Evolutionary conservation across 2,888 invertebrate species (phyloP), one percentile per base, ranked within the genome.

Genomic region (Bimastos eiseni): DNA sequence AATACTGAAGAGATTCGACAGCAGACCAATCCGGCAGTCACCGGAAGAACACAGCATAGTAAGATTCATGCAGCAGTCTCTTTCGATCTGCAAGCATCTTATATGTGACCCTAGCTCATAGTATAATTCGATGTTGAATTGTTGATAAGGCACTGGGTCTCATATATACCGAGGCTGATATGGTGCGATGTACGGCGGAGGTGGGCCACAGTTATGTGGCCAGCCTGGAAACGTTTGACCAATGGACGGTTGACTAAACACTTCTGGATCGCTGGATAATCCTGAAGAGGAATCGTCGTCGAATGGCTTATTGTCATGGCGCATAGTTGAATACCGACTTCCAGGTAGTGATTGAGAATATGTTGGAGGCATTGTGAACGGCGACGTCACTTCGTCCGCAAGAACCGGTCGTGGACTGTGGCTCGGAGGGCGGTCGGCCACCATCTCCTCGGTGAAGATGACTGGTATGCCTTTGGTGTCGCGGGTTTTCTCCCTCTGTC

Each of bases 251-350:
- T 34, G 86, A 86, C 86, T 86, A 36, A 37, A 37, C 36, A 19
- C 24, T 37, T 86, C 86, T 36, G 37, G 21, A 86, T 86, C 86
- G 86, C 86, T 86, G 36, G 86, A 86, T 6, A 86, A 86, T 37
- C 86, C 37, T 19, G 86, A 86, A 34, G 86, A 86, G 86, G 86
- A 36, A 33, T 86, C 86, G 86, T 86, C 86, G 17, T 86, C 86
- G 37, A 5, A 86, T 34, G 21, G 36, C 34, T 86, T 86, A 21
- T 19, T 36, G 36, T 86, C 19, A 24, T 34, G 36, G 36, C 37
- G 34, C 86, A 86, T 86, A 34, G 86, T 86, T 30, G 86, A 86
- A 8, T 24, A 86, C 86, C 86, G 34, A 37, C 86, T 86, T 21
- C 86, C 86, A 34, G 86, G 86, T 5, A 86, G 86, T 5, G 86